Percentiles rank a stretch among this genome's conserved stretches.
phyloP scores from a whole-genome alignment of 1,140 invertebrate genomes.

The Samia ricini region DNA sequence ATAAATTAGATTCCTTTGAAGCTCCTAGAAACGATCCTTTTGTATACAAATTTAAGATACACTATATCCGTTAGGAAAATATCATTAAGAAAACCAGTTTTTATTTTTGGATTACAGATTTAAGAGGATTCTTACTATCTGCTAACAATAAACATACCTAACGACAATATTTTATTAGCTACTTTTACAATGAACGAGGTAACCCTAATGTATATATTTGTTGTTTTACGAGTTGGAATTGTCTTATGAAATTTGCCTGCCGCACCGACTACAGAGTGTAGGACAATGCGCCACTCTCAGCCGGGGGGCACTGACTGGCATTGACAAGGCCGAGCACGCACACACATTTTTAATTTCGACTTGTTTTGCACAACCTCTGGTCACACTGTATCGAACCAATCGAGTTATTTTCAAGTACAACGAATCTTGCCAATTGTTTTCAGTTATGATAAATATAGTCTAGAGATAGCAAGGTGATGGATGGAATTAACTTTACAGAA shows the following conservation, averaged over 20 bases:
- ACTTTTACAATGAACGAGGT: neutral
- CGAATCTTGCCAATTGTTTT: neutral
- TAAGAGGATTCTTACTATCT: too few species aligned
- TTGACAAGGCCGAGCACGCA: constrained; percentile 10
- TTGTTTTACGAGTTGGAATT: neutral
- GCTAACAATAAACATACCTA: too few species aligned
- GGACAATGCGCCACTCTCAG: neutral
- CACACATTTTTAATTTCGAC: constrained; percentile 2
- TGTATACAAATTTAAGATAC: too few species aligned
- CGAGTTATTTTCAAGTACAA: neutral
- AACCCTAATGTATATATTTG: neutral
- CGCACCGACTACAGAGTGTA: neutral
- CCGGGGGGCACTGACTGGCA: constrained; percentile 17
- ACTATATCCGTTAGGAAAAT: too few species aligned
- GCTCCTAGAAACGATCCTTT: too few species aligned
- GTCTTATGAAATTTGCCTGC: neutral
- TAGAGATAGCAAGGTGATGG: too few species aligned
- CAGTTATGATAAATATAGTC: too few species aligned
- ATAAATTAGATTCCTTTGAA: too few species aligned
- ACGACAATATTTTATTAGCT: too few species aligned
- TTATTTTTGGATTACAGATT: too few species aligned
- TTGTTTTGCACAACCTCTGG: constrained; percentile 4
- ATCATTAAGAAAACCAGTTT: too few species aligned
- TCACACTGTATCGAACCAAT: constrained; percentile 1
- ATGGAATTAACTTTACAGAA: too few species aligned